Conservation (phyloP, 2,888 invertebrate species). For the Protodeltote pygarga region DNA sequence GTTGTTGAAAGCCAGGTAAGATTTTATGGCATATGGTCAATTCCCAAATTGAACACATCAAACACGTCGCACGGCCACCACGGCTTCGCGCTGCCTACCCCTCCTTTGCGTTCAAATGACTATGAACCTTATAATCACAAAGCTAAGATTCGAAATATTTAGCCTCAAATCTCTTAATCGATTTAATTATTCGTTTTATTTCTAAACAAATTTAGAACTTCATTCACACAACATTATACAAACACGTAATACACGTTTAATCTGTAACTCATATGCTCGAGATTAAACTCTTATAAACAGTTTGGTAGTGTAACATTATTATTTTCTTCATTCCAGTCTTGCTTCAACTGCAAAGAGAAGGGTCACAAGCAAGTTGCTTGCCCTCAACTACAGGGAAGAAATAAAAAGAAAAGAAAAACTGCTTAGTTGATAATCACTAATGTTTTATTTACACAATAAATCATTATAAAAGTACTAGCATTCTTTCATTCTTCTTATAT, state of each 20-base stretch:
- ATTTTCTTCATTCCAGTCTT: constrained; percentile 75
- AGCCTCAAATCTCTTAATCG: too few relatives aligned
- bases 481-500: constrained; percentile 48
- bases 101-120: too few relatives aligned
- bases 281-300: constrained; percentile 1
- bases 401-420: constrained; percentile 69
- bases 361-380: constrained; percentile 87
- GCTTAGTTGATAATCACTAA: constrained; percentile 52
- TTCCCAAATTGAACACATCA: too few relatives aligned
- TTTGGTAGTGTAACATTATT: neutral
- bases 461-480: constrained; percentile 47
- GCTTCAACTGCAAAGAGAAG: constrained; percentile 85
- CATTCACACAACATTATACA: too few relatives aligned
- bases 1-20: constrained; percentile 76
- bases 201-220: too few relatives aligned
- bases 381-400: constrained; percentile 68
- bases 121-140: too few relatives aligned
- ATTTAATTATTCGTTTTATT: too few relatives aligned
- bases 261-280: too few relatives aligned
- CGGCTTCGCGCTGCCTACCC: too few relatives aligned
- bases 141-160: too few relatives aligned
- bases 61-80: too few relatives aligned
- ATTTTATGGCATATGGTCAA: neutral
- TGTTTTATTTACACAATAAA: constrained; percentile 61
- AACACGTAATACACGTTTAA: too few relatives aligned